Evolutionary conservation across 92 coral and sea anemone genomes (phyloP), one percentile per base, ranked within the genome.

Genomic region (Porites rus): DNA sequence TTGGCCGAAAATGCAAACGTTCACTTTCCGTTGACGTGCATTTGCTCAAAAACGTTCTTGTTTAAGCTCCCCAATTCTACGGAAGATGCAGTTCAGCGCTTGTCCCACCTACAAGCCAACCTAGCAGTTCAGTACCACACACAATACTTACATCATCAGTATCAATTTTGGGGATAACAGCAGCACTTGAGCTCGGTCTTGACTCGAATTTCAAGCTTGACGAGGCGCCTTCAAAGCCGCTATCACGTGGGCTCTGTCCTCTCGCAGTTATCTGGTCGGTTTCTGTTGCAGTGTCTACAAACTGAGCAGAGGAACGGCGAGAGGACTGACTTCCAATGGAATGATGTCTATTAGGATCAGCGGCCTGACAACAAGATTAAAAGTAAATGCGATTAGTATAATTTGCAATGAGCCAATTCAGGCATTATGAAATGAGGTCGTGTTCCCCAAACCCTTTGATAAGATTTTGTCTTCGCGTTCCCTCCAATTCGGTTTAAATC

Each of bases 211-310:
- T 90, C 14, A 88, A 86, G 75, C 98, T 94, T 73, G 98, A 94
- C 28, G 93, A 95, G 58, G 93, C 95, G 46, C 96, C 94, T 24
- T 92, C 99, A 75, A 97, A 92, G 38, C 99, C 98, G 74, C 99
- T 97, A 92, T 97, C 99, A 60, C 96, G 93, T 74, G 96, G 93
- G 59, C 93, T 92, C 46, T 88, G 64, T 51, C 87, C 69, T 78
- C 91, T 62, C 65, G 91, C 87, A 1, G 73, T 65, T 22, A n/a
- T 25, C 56, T 28, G 88, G 1, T 75, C 88, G 51, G 77, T 17
- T 38, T 85, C 76, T 7, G 77, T 85, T 51, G 12, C 83, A 68
- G 83, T 25, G 18, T 69, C 83, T 18, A 76, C 8, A 54, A 76
- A 31, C 62, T 76, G 88, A 75, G 76, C 50, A 1, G 91, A 91